phyloP scores from a whole-genome alignment of 2,888 invertebrate species.

The Latheticus oryzae region DNA sequence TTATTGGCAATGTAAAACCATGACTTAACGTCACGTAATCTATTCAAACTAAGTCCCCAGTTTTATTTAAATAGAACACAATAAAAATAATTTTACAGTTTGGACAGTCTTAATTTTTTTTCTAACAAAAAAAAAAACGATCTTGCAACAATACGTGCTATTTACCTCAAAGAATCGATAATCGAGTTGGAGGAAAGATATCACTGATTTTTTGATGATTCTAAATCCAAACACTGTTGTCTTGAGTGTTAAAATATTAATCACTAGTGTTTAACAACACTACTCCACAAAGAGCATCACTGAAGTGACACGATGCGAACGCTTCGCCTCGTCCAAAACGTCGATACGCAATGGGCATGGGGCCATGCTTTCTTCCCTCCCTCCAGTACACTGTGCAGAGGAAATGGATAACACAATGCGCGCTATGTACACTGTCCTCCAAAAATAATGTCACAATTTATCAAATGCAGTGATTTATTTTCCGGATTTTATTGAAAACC shows the following conservation, averaged over 20 bases:
- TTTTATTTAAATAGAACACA: conserved; percentile 17
- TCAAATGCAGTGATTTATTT: too few species aligned
- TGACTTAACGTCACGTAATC: conserved; percentile 9
- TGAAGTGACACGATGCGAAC: conserved; percentile 18
- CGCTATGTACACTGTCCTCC: too few species aligned
- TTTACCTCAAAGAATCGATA: conserved; percentile 23
- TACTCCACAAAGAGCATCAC: conserved; percentile 19
- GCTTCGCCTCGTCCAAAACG: conserved; percentile 34
- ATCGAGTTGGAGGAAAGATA: conserved; percentile 12
- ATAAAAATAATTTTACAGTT: conserved; percentile 13
- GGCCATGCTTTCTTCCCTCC: conserved; percentile 30
- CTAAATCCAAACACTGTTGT: too few species aligned
- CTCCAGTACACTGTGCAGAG: too few species aligned
- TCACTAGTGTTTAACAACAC: conserved; percentile 17
- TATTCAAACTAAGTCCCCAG: conserved; percentile 5
- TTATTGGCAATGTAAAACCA: neutral
- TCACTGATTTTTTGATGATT: too few species aligned
- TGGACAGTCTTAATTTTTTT: neutral
- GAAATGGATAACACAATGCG: too few species aligned
- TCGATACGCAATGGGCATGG: conserved; percentile 37
- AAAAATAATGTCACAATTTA: too few species aligned
- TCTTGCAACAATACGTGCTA: too few species aligned
- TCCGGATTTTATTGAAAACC: too few species aligned
- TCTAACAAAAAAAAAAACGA: neutral
- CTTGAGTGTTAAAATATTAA: conserved; percentile 3